These are phyloP conservation scores for Hypomecis atomaria DNA, from an alignment of 2,888 invertebrate genomes.

Conservation along the genomic window DNA sequence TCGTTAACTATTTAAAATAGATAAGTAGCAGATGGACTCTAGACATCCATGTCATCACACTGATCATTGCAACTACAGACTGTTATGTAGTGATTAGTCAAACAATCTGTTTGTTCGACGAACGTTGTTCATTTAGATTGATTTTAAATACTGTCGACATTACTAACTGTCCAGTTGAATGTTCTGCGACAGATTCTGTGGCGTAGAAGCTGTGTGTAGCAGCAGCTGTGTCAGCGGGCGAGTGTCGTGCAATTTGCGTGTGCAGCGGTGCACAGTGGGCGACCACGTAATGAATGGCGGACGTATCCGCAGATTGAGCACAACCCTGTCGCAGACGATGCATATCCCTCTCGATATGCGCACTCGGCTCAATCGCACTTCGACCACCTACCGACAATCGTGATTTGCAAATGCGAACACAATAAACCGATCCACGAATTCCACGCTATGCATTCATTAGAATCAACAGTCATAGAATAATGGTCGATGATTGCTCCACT, in stretches of 20 bases:
- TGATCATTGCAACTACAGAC: too few species aligned
- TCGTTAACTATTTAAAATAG: too few species aligned
- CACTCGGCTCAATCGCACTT: slow-evolving; percentile 54
- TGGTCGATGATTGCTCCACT: slow-evolving; percentile 25
- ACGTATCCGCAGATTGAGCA: slow-evolving; percentile 65
- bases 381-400: slow-evolving; percentile 47
- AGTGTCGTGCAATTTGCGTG: slow-evolving; percentile 75
- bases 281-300: slow-evolving; percentile 73
- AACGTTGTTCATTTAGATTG: too few species aligned
- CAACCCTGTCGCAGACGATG: slow-evolving; percentile 57
- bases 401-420: slow-evolving; percentile 39
- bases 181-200: slow-evolving; percentile 16
- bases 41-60: too few species aligned
- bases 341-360: slow-evolving; percentile 47
- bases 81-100: too few species aligned
- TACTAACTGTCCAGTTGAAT: slow-evolving; percentile 19
- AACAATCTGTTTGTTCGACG: too few species aligned
- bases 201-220: slow-evolving; percentile 55
- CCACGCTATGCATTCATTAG: slow-evolving; percentile 29
- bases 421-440: slow-evolving; percentile 39
- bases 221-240: slow-evolving; percentile 74
- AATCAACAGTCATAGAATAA: slow-evolving; percentile 3
- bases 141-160: not conserved
- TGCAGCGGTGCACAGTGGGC: slow-evolving; percentile 77
- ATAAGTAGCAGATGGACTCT: too few species aligned